These are phyloP conservation scores for Ornithoptera priamus DNA, from an alignment of 2,888 invertebrate genomes.

Conservation along the genomic window DNA sequence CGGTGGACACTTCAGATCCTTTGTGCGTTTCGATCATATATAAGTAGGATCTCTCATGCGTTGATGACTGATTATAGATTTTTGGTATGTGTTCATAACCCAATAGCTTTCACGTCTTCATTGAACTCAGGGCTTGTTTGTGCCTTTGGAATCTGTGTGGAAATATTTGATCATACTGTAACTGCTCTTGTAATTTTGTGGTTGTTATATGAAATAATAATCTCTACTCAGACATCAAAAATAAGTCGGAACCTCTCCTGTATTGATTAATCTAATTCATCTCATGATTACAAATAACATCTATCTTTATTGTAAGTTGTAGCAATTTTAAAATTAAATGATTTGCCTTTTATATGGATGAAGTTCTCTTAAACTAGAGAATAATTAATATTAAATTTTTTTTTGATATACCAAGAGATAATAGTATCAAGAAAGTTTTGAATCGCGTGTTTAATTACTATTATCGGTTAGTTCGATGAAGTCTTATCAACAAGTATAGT, in stretches of 20 bases:
- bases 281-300: neutral
- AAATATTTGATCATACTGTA: neutral
- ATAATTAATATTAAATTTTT: too few relatives aligned
- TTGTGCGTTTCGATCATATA: too few relatives aligned
- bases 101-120: too few relatives aligned
- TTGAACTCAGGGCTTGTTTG: too few relatives aligned
- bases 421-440: neutral
- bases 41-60: too few relatives aligned
- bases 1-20: constrained; percentile 34
- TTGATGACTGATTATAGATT: too few relatives aligned
- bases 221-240: neutral
- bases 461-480: neutral
- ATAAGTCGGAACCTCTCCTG: neutral
- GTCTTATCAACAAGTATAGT: neutral
- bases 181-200: too few relatives aligned
- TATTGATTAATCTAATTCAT: too few relatives aligned
- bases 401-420: too few relatives aligned
- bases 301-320: neutral
- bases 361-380: neutral
- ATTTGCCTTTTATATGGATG: neutral
- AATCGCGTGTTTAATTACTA: neutral
- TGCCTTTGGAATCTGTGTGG: too few relatives aligned
- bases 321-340: neutral
- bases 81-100: too few relatives aligned
- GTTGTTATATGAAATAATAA: too few relatives aligned